Evolutionary conservation across 2,113 vertebrate species (phyloP).

Genomic region (Brachypteracias leptosomus): DNA sequence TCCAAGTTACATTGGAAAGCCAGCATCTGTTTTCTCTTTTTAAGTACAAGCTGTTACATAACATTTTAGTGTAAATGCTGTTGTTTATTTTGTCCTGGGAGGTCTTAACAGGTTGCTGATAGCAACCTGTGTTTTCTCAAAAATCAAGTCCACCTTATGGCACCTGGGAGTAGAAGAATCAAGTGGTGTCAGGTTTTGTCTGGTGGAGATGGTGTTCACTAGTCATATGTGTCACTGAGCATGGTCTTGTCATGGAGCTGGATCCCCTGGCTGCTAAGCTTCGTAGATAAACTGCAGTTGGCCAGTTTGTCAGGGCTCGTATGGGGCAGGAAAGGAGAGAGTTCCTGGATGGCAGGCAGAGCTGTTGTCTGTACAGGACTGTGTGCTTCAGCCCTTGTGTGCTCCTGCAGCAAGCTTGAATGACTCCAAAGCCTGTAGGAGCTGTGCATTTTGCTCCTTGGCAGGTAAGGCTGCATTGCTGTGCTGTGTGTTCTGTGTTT

Average conservation of each 20-base stretch:
- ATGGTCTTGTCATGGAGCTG: neutral
- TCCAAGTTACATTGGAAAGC: neutral
- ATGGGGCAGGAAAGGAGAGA: neutral
- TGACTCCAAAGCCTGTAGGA: neutral
- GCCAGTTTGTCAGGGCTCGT: neutral
- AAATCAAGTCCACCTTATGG: neutral
- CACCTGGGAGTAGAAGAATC: neutral
- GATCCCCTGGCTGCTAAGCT: neutral
- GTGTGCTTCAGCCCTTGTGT: neutral
- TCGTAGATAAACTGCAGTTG: neutral
- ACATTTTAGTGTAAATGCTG: neutral
- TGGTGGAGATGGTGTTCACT: neutral
- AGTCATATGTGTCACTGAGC: accelerated
- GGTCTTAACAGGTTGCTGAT: neutral
- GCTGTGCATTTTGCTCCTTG: neutral
- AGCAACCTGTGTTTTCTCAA: neutral
- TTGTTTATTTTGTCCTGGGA: neutral
- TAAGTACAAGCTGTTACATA: too few relatives aligned
- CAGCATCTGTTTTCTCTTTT: neutral
- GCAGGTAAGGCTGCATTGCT: neutral
- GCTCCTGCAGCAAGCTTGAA: neutral
- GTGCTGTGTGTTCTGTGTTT: neutral
- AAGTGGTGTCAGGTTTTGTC: neutral
- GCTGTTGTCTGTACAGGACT: neutral
- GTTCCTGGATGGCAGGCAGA: neutral